phyloP scores from a whole-genome alignment of 2,113 vertebrate genomes.

The Eptatretus burgeri region DNA sequence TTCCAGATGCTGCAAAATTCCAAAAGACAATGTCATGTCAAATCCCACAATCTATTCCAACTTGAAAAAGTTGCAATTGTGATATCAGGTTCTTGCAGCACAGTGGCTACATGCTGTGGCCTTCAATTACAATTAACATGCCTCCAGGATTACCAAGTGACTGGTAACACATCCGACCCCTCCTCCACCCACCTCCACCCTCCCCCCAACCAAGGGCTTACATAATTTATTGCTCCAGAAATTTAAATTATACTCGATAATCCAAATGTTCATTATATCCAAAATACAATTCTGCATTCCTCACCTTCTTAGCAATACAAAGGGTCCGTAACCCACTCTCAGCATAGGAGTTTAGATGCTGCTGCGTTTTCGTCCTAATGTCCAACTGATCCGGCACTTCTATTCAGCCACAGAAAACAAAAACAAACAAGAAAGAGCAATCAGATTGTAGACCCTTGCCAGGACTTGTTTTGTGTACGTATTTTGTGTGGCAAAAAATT shows the following conservation, averaged over 20 bases:
- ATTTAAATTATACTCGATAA: no score
- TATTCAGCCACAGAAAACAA: slow-evolving; percentile 18
- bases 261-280: no score
- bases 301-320: slow-evolving; percentile 63
- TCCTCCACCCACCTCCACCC: background rate
- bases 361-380: slow-evolving; percentile 32
- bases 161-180: background rate
- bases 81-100: no score
- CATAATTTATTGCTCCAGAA: no score
- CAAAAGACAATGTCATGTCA: no score
- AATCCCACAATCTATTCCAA: no score
- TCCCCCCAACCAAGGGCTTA: no score
- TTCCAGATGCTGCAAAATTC: slow-evolving; percentile 27
- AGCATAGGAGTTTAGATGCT: slow-evolving; percentile 44
- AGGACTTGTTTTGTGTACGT: slow-evolving; percentile 1
- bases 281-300: background rate
- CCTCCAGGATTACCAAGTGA: background rate
- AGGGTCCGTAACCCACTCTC: slow-evolving; percentile 48
- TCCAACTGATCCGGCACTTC: slow-evolving; percentile 25
- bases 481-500: background rate
- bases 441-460: background rate
- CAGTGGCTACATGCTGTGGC: no score
- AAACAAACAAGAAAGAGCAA: slow-evolving; percentile 9
- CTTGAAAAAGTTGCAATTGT: no score
- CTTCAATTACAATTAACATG: no score